These are phyloP conservation scores for Colaptes auratus DNA, from an alignment of 2,113 vertebrate species.

Conservation along the genomic window DNA sequence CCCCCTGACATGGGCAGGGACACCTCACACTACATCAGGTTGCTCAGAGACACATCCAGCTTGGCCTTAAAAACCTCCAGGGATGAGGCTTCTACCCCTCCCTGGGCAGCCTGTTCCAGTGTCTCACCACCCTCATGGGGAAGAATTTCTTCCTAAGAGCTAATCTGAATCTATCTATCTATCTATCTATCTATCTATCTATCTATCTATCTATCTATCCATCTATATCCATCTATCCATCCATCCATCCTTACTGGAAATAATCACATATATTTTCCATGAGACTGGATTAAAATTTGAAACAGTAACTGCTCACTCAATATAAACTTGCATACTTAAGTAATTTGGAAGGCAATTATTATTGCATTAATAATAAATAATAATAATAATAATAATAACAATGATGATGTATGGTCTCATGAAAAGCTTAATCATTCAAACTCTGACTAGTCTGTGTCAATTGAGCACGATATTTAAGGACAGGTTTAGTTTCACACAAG, in stretches of 20 bases:
- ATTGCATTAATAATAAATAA: not conserved
- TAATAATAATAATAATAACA: not conserved
- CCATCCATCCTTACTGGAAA: not conserved
- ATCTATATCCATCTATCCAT: too few species aligned
- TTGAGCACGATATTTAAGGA: conserved; percentile 15
- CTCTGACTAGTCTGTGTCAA: not conserved
- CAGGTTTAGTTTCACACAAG: conserved; percentile 47
- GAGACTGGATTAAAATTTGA: not conserved
- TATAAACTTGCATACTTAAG: not conserved
- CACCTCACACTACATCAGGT: too few species aligned
- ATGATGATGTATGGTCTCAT: not conserved
- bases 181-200: too few species aligned
- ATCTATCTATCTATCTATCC: too few species aligned
- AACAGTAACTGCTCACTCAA: not conserved
- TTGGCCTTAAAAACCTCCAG: too few species aligned
- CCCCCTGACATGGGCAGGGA: too few species aligned
- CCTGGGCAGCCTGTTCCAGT: too few species aligned
- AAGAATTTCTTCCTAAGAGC: too few species aligned
- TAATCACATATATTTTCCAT: not conserved
- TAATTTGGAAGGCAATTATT: not conserved
- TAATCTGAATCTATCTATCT: too few species aligned
- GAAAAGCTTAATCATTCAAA: not conserved
- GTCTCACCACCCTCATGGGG: too few species aligned
- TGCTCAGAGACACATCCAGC: too few species aligned
- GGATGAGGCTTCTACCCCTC: too few species aligned